Percentiles rank a stretch among this genome's conserved stretches.
Evolutionary conservation across 2,113 vertebrate genomes (phyloP).

Genomic region (Salvelinus alpinus): DNA sequence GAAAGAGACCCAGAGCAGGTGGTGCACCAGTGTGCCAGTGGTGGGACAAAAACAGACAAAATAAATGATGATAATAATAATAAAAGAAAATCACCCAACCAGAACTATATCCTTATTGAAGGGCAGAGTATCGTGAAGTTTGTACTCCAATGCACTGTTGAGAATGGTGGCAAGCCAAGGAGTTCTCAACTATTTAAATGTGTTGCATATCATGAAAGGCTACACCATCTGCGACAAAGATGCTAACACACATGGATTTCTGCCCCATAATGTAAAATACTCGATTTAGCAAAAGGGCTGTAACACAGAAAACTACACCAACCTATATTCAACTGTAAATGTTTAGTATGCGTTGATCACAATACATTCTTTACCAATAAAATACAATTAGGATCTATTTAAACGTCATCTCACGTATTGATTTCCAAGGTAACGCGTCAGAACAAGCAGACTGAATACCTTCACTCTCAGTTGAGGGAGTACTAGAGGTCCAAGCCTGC

Average conservation of each 20-base stretch:
- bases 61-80: conserved; percentile 4
- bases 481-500: neutral
- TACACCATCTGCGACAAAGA: too few species aligned
- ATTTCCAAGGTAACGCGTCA: neutral
- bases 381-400: neutral
- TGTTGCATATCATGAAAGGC: neutral
- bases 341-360: neutral
- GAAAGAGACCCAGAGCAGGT: conserved; percentile 72
- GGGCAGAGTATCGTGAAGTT: neutral
- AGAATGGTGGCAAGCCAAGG: neutral
- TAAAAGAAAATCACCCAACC: conserved; percentile 49
- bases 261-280: neutral
- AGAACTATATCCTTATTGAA: neutral
- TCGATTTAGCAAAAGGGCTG: neutral
- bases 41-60: conserved; percentile 17
- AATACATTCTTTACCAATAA: neutral
- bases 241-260: too few species aligned
- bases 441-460: neutral
- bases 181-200: neutral
- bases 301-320: neutral
- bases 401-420: neutral
- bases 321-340: neutral
- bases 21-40: conserved; percentile 70
- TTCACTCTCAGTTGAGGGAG: neutral
- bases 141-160: neutral